Conservation (phyloP, 2,113 vertebrate genomes). For the Nipponia nippon region DNA sequence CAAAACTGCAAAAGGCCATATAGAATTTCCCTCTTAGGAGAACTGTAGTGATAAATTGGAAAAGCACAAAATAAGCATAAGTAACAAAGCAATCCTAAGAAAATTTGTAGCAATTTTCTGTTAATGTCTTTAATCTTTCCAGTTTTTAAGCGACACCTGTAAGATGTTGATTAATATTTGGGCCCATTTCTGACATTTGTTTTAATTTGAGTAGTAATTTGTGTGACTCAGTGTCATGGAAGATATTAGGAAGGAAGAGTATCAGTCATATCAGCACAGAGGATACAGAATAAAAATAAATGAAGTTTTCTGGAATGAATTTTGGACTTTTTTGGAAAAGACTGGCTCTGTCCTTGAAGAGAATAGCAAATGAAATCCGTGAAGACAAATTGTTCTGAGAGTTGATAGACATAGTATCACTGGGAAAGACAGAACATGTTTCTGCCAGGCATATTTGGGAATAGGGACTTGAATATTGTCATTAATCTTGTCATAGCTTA, state of each 20-base stretch:
- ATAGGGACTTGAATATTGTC: slow-evolving; percentile 48
- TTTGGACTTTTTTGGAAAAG: background rate
- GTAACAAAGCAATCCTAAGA: background rate
- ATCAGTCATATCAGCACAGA: background rate
- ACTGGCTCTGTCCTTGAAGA: background rate
- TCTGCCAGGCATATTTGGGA: slow-evolving; percentile 44
- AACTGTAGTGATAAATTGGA: background rate
- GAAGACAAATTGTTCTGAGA: slow-evolving; percentile 32
- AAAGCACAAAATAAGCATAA: background rate
- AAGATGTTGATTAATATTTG: background rate
- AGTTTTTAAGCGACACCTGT: background rate
- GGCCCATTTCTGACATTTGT: background rate
- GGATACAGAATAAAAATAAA: background rate
- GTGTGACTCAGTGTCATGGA: background rate
- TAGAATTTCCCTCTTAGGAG: background rate
- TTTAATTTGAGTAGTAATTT: background rate
- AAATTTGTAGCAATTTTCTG: background rate
- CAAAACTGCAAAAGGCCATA: background rate
- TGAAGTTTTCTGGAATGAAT: background rate
- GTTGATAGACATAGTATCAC: slow-evolving; percentile 6
- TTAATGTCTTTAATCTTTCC: background rate
- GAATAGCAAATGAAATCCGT: background rate
- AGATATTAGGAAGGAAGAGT: background rate
- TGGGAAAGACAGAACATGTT: slow-evolving; percentile 49
- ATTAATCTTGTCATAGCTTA: slow-evolving; percentile 43